Conservation (phyloP, 2,113 vertebrate species). For the Arizona elegans region DNA sequence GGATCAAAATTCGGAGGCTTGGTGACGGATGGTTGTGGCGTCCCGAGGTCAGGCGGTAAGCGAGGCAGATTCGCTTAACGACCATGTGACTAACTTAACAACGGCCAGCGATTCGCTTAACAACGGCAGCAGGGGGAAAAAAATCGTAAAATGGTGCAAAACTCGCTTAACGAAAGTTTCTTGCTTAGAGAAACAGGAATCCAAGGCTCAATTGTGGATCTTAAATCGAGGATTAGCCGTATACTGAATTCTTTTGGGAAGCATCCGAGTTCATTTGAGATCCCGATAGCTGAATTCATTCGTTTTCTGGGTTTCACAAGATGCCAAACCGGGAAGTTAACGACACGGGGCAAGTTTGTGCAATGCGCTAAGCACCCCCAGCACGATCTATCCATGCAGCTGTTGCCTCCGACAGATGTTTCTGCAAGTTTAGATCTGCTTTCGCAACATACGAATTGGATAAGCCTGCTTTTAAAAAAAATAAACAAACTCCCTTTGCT, state of each 20-base stretch:
- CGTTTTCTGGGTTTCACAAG: background rate
- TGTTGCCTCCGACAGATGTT: background rate
- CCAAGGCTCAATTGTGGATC: rapidly evolving
- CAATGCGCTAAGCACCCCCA: background rate
- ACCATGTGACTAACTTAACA: too few species aligned
- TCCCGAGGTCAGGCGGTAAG: background rate
- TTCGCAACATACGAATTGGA: background rate
- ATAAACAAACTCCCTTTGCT: background rate
- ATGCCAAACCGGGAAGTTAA: background rate
- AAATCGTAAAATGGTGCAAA: too few species aligned
- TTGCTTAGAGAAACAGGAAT: background rate
- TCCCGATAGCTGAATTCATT: background rate
- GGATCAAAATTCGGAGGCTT: background rate
- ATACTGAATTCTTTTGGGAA: background rate
- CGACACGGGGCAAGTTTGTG: rapidly evolving
- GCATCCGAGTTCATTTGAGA: background rate
- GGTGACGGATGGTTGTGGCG: rapidly evolving
- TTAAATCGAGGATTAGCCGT: background rate
- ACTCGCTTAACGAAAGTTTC: background rate
- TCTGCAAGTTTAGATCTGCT: background rate
- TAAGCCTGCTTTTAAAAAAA: background rate
- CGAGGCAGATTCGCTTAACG: too few species aligned
- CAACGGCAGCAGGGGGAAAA: too few species aligned
- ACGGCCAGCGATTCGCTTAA: too few species aligned
- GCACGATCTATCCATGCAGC: background rate